A percentile compares a stretch with the other conserved stretches of the same genome.
Conservation (phyloP, 1,140 invertebrate genomes). For the Galleria mellonella region DNA sequence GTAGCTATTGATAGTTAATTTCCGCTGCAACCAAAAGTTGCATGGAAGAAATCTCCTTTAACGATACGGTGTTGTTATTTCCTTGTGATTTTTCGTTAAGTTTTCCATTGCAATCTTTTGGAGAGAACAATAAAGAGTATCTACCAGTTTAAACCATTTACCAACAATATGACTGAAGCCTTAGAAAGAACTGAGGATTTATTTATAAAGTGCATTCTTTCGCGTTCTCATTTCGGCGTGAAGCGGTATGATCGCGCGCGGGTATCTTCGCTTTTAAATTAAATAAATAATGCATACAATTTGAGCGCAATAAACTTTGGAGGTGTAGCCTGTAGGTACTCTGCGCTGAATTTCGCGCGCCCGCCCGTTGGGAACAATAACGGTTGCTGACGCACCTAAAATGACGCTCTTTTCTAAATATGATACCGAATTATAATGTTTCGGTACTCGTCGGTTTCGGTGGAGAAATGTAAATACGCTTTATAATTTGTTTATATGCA, state of each 20-base stretch:
- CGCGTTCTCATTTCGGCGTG: conserved; percentile 46
- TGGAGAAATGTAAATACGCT: too few species aligned
- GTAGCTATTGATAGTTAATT: too few species aligned
- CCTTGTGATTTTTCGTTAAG: too few species aligned
- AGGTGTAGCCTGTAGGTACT: conserved; percentile 58
- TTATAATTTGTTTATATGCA: too few species aligned
- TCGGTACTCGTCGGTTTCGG: too few species aligned
- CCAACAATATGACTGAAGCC: conserved; percentile 14
- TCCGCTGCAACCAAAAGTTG: too few species aligned
- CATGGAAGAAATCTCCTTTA: too few species aligned
- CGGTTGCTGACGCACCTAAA: conserved; percentile 3
- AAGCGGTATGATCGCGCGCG: conserved; percentile 51
- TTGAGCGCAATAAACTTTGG: conserved; percentile 65
- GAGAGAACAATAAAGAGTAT: too few species aligned
- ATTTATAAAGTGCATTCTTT: conserved; percentile 48
- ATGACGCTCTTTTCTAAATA: background rate
- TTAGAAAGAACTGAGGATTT: conserved; percentile 11
- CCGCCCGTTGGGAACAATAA: conserved; percentile 58
- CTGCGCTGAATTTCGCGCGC: conserved; percentile 52
- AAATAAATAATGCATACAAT: conserved; percentile 73
- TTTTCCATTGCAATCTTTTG: too few species aligned
- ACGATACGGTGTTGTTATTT: too few species aligned
- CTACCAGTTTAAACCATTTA: too few species aligned
- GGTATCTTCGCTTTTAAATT: conserved; percentile 71
- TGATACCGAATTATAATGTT: too few species aligned